A percentile compares a stretch with the other conserved stretches of the same genome.
Evolutionary conservation across 2,797 vertebrate species (phyloP).

Genomic region (Zalophus californianus): DNA sequence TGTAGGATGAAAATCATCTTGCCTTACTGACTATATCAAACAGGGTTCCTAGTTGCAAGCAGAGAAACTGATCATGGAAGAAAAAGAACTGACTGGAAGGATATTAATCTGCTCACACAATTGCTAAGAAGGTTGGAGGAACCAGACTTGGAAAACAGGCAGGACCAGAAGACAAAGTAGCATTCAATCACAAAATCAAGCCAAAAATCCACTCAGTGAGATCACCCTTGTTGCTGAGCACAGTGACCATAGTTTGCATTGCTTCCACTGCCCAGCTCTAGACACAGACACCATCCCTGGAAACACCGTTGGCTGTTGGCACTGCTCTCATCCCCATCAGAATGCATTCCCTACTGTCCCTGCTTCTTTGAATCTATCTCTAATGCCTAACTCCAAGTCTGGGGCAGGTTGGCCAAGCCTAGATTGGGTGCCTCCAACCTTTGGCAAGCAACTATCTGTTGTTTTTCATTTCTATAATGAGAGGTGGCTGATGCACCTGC

Average conservation of each 20-base stretch:
- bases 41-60: not conserved
- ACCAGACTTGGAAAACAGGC: not conserved
- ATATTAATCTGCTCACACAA: not conserved
- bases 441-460: not conserved
- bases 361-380: not conserved
- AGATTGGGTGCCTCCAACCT: not conserved
- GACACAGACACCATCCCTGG: not conserved
- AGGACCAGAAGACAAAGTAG: not conserved
- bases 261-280: not conserved
- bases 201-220: not conserved
- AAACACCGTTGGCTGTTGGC: not conserved
- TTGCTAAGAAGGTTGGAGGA: not conserved
- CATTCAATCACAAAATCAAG: not conserved
- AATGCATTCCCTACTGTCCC: not conserved
- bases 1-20: not conserved
- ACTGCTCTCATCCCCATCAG: not conserved
- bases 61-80: not conserved
- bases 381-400: not conserved
- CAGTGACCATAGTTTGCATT: accelerated
- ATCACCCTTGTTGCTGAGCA: not conserved
- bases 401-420: not conserved
- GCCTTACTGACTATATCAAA: not conserved
- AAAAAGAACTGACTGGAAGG: not conserved
- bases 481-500: not conserved
- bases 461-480: not conserved